Conservation (phyloP, 2,888 invertebrate species). For the Papilio elwesi region DNA sequence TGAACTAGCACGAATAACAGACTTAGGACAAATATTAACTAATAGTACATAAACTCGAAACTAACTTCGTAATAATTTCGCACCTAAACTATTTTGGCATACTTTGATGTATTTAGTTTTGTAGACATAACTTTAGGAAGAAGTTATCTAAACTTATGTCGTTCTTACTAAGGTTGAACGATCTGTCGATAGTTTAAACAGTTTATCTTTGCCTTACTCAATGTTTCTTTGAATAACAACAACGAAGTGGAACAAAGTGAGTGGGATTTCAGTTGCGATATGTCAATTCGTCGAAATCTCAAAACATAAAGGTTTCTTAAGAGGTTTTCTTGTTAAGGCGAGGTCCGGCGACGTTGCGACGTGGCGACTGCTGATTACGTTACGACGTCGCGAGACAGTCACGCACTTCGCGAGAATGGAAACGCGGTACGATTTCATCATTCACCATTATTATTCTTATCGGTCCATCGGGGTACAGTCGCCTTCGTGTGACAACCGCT, state of each 20-base stretch:
- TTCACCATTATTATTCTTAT: conserved; percentile 41
- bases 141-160: neutral
- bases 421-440: conserved; percentile 44
- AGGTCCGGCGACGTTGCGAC: conserved; percentile 29
- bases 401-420: conserved; percentile 29
- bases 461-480: conserved; percentile 21
- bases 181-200: neutral
- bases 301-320: conserved; percentile 27
- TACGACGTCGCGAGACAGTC: conserved; percentile 24
- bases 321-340: conserved; percentile 23
- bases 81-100: neutral
- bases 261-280: conserved; percentile 12
- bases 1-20: too few species aligned
- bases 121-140: neutral
- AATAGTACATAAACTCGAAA: neutral
- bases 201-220: conserved; percentile 22
- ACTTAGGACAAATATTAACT: too few species aligned
- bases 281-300: conserved; percentile 32
- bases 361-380: conserved; percentile 32
- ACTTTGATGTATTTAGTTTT: neutral
- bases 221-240: conserved; percentile 21
- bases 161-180: too few species aligned
- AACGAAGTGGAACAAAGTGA: conserved; percentile 23
- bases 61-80: neutral
- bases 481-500: neutral